phyloP scores from a whole-genome alignment of 2,888 invertebrate genomes.

The Cataglyphis altisquamis region DNA sequence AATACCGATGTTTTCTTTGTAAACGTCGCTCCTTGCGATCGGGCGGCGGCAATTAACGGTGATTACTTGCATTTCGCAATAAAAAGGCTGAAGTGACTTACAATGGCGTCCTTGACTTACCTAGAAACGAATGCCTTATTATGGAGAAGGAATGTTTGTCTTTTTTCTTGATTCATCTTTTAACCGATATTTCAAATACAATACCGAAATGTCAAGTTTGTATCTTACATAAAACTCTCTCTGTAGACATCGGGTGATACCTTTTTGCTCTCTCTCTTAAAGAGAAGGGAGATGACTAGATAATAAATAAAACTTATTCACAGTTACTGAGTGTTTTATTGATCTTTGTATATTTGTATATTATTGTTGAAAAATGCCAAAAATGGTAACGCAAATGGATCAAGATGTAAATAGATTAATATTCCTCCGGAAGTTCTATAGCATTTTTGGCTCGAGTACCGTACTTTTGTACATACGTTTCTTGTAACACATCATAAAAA shows the following conservation, averaged over 20 bases:
- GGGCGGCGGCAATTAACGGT: slow-evolving; percentile 33
- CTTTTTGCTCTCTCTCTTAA: neutral
- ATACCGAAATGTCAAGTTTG: slow-evolving; percentile 3
- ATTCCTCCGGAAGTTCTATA: neutral
- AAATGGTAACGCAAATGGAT: slow-evolving; percentile 4
- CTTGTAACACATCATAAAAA: slow-evolving; percentile 58
- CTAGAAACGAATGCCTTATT: slow-evolving; percentile 32
- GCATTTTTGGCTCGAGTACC: neutral
- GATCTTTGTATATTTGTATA: neutral
- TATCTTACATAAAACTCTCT: neutral
- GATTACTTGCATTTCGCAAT: slow-evolving; percentile 49
- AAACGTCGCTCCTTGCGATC: slow-evolving; percentile 36
- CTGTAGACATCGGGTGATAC: too few species aligned
- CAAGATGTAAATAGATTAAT: neutral
- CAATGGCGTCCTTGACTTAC: slow-evolving; percentile 51
- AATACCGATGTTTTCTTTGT: slow-evolving; percentile 39
- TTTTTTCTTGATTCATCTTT: neutral
- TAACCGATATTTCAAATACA: neutral
- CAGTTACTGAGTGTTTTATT: neutral
- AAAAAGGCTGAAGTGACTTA: slow-evolving; percentile 50
- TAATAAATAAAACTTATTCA: slow-evolving; percentile 8
- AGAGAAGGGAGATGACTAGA: neutral
- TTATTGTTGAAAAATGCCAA: neutral
- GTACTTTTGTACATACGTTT: slow-evolving; percentile 3
- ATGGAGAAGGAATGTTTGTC: slow-evolving; percentile 7